Evolutionary conservation across 2,113 vertebrate genomes (phyloP).

Genomic region (Synchiropus splendidus): DNA sequence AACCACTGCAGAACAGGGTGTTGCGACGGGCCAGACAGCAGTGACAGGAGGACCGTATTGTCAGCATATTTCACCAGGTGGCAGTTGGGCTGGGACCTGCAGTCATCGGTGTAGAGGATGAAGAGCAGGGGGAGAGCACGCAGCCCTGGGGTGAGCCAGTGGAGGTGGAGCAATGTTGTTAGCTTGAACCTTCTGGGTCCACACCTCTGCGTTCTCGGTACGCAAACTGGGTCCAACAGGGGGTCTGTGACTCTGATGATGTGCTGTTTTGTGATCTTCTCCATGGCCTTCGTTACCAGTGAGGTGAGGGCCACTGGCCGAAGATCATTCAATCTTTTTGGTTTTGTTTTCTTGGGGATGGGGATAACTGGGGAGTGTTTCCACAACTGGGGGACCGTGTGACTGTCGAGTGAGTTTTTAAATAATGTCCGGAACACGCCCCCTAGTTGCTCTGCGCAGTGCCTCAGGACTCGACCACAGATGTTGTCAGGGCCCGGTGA

Average conservation of each 20-base stretch:
- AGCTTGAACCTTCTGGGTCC: too few species aligned
- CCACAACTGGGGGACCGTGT: slow-evolving; percentile 1
- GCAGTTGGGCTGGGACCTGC: too few species aligned
- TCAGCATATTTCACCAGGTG: background rate
- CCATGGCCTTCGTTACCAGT: slow-evolving; percentile 1
- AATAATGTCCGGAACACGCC: background rate
- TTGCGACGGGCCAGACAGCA: too few species aligned
- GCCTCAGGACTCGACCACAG: background rate
- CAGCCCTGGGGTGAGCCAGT: too few species aligned
- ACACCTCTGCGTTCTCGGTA: too few species aligned
- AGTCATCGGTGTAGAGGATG: too few species aligned
- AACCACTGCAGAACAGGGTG: background rate
- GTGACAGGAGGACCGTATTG: background rate
- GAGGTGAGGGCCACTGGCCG: slow-evolving; percentile 2
- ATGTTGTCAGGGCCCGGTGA: background rate
- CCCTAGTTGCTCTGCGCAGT: slow-evolving; percentile 6
- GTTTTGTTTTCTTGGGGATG: background rate
- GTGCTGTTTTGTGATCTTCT: slow-evolving; percentile 1
- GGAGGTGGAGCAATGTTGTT: too few species aligned
- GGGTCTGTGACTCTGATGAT: too few species aligned
- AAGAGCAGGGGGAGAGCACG: too few species aligned
- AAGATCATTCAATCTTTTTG: background rate
- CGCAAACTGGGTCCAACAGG: too few species aligned
- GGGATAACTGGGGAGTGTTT: slow-evolving; percentile 6
- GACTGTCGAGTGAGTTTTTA: background rate